Evolutionary conservation across 92 coral and sea anemone species (phyloP).

Genomic region (Zoanthus gigantus): DNA sequence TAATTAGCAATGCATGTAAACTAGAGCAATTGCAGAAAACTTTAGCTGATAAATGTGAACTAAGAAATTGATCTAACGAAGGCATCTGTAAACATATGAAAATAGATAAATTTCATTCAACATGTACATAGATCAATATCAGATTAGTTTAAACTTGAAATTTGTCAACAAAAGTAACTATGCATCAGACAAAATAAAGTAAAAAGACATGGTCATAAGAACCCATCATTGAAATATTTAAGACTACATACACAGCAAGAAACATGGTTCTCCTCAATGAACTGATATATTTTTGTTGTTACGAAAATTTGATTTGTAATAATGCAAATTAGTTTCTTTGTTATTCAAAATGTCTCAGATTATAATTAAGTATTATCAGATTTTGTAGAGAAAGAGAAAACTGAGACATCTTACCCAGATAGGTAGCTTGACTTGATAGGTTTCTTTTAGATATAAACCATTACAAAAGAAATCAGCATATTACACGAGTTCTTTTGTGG

Average conservation of each 20-base stretch:
- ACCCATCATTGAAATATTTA: conserved; percentile 26
- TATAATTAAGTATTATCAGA: background rate
- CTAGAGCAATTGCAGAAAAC: conserved; percentile 24
- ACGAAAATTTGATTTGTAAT: conserved; percentile 7
- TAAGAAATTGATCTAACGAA: background rate
- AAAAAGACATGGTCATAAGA: conserved; percentile 20
- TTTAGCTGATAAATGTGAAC: conserved; percentile 1
- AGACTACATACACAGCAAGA: conserved; percentile 11
- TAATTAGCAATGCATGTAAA: conserved; percentile 19
- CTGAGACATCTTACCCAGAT: conserved; percentile 11
- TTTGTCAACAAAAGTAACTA: conserved; percentile 15
- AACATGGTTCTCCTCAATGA: background rate
- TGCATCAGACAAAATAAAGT: conserved; percentile 7
- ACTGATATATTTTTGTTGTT: conserved; percentile 8
- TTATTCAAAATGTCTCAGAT: conserved; percentile 18
- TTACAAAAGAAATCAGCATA: conserved; percentile 15
- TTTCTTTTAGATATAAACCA: conserved; percentile 5
- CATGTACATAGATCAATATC: conserved; percentile 8
- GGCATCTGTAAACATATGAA: conserved; percentile 21
- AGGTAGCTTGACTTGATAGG: background rate
- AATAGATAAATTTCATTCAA: background rate
- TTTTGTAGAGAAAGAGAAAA: conserved; percentile 24
- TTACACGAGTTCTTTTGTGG: conserved; percentile 6
- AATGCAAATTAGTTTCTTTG: background rate
- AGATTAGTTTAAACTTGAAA: conserved; percentile 1